phyloP scores from a whole-genome alignment of 2,888 invertebrate genomes.

The Aquatica leii region DNA sequence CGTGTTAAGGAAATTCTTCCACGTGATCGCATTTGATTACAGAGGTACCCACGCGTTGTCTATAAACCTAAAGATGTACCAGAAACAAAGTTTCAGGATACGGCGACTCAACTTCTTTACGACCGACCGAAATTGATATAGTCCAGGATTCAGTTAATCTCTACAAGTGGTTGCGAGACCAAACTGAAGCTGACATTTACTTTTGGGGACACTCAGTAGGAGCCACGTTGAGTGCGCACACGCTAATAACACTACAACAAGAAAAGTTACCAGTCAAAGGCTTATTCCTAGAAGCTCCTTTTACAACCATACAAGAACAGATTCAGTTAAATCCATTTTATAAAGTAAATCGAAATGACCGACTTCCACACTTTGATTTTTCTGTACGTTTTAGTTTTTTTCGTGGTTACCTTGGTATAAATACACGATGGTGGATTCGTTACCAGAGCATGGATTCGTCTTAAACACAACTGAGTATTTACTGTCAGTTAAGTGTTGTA shows the following conservation, averaged over 20 bases:
- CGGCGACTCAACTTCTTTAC: conserved; percentile 52
- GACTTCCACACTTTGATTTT: not conserved
- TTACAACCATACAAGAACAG: conserved; percentile 53
- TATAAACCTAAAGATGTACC: not conserved
- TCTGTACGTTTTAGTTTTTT: conserved; percentile 9
- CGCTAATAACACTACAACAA: conserved; percentile 44
- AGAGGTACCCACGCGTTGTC: conserved; percentile 49
- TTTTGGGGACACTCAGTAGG: conserved; percentile 58
- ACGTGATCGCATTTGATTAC: conserved; percentile 57
- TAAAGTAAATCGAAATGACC: conserved; percentile 13
- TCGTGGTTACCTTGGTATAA: conserved; percentile 12
- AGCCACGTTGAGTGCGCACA: conserved; percentile 51
- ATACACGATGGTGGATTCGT: conserved; percentile 5
- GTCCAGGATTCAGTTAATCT: conserved; percentile 54
- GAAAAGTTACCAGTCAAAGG: conserved; percentile 43
- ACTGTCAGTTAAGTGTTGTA: not conserved
- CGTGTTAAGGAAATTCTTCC: conserved; percentile 58
- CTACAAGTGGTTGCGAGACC: conserved; percentile 49
- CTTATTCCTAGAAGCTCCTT: conserved; percentile 53
- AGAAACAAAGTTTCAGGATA: conserved; percentile 54
- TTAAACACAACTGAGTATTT: conserved; percentile 1
- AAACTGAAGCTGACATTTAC: conserved; percentile 50
- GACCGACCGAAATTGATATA: conserved; percentile 51
- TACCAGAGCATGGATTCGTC: not conserved
- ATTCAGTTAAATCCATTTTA: conserved; percentile 12